Evolutionary conservation across 2,888 invertebrate genomes (phyloP).

Genomic region (Exocentrus adspersus): DNA sequence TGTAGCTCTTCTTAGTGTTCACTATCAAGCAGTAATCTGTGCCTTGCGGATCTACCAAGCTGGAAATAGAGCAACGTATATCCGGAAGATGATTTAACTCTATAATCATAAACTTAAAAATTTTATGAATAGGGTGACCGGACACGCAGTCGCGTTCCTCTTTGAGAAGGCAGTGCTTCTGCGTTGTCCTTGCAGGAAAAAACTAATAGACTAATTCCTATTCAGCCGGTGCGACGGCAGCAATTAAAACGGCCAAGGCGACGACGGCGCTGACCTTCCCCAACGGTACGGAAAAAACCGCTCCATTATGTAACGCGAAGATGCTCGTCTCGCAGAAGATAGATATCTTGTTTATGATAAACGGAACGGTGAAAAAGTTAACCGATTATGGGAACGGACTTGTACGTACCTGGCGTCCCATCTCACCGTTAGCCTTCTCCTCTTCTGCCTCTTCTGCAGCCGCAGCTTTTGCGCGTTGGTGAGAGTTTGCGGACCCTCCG

Average conservation of each 20-base stretch:
- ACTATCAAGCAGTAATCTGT: slow-evolving; percentile 67
- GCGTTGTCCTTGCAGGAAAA: too few relatives aligned
- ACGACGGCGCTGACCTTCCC: slow-evolving; percentile 35
- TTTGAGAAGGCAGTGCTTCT: too few relatives aligned
- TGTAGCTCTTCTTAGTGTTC: slow-evolving; percentile 63
- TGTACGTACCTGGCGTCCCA: slow-evolving; percentile 63
- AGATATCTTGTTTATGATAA: slow-evolving; percentile 24
- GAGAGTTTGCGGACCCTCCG: slow-evolving; percentile 58
- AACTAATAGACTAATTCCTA: slow-evolving; percentile 48
- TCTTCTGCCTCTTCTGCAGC: slow-evolving; percentile 53
- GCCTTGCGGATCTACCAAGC: slow-evolving; percentile 63
- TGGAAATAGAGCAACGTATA: too few relatives aligned
- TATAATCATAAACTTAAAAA: too few relatives aligned
- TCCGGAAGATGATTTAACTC: neutral
- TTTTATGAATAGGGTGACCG: too few relatives aligned
- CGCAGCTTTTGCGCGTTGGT: slow-evolving; percentile 48
- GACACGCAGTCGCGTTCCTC: too few relatives aligned
- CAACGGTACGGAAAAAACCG: slow-evolving; percentile 23
- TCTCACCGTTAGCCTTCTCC: slow-evolving; percentile 54
- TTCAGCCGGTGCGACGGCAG: slow-evolving; percentile 44
- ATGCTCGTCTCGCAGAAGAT: neutral
- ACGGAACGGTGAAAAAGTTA: slow-evolving; percentile 4
- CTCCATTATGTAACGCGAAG: slow-evolving; percentile 19
- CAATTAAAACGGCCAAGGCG: slow-evolving; percentile 49
- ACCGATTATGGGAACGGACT: neutral